Percentiles rank a stretch among this genome's conserved stretches.
These are phyloP conservation scores for Burhinus bistriatus DNA, from an alignment of 2,113 vertebrate species.

Conservation along the genomic window DNA sequence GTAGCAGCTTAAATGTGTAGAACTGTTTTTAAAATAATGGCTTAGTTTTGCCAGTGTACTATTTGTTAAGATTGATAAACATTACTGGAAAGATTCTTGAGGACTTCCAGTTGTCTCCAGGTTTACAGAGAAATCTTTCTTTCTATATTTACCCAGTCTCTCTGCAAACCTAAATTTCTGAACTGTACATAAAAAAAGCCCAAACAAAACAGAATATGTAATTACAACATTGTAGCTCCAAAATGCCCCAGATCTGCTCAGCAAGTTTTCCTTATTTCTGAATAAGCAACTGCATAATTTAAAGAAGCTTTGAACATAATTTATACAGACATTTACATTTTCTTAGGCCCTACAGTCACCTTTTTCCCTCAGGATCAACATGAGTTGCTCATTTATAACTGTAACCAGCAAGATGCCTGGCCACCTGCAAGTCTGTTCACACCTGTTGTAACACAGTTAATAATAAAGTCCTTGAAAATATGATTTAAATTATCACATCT, in stretches of 20 bases:
- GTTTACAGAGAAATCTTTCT: neutral
- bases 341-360: neutral
- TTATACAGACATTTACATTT: neutral
- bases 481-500: neutral
- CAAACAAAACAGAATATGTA: neutral
- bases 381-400: neutral
- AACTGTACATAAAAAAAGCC: neutral
- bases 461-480: neutral
- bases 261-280: neutral
- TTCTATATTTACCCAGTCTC: neutral
- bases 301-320: neutral
- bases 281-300: neutral
- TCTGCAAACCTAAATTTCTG: neutral
- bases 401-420: neutral
- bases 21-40: slow-evolving; percentile 4
- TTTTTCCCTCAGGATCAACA: neutral
- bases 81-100: neutral
- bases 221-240: neutral
- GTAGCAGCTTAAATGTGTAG: neutral
- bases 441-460: neutral
- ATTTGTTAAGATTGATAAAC: neutral
- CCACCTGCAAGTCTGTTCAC: neutral
- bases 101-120: neutral
- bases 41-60: neutral
- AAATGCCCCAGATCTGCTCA: neutral